These are phyloP conservation scores for Lordiphosa clarofinis DNA, from an alignment of 1,140 invertebrate genomes.

Conservation along the genomic window DNA sequence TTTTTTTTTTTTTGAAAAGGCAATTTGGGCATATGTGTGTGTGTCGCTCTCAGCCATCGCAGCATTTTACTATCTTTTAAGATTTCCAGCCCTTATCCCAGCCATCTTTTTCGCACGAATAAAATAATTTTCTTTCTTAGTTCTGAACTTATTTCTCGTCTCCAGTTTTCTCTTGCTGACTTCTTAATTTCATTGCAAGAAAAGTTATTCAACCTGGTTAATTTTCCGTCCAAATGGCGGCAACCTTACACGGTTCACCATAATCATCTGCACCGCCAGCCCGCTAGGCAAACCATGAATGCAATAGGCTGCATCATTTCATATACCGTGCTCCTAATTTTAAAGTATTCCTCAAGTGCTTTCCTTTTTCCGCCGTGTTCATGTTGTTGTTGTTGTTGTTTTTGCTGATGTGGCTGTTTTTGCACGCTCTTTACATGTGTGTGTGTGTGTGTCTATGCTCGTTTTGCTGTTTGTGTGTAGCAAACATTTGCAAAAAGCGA, in stretches of 20 bases:
- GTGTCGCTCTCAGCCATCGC: too few species aligned
- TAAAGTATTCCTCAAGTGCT: constrained; percentile 64
- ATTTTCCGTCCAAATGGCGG: not conserved
- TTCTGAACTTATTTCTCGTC: too few species aligned
- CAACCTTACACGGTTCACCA: not conserved
- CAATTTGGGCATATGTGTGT: too few species aligned
- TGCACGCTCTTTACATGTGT: constrained; percentile 19
- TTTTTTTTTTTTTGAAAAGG: too few species aligned
- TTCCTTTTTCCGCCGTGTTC: constrained; percentile 2
- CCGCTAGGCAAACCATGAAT: constrained; percentile 23
- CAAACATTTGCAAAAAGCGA: constrained; percentile 76
- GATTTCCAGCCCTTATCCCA: too few species aligned
- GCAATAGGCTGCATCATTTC: constrained; percentile 60
- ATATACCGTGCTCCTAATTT: constrained; percentile 61
- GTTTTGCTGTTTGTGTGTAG: constrained; percentile 41
- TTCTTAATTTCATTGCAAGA: too few species aligned
- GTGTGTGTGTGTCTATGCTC: constrained; percentile 10
- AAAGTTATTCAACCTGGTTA: too few species aligned
- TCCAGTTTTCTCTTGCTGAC: too few species aligned
- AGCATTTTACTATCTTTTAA: too few species aligned
- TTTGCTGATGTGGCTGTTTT: constrained; percentile 42
- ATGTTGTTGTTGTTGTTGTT: constrained; percentile 34
- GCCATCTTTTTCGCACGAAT: too few species aligned
- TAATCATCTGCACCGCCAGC: constrained; percentile 2
- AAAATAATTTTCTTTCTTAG: too few species aligned